A percentile compares a stretch with the other conserved stretches of the same genome.
Conservation (phyloP, 1,140 invertebrate genomes). For the Monochamus saltuarius region DNA sequence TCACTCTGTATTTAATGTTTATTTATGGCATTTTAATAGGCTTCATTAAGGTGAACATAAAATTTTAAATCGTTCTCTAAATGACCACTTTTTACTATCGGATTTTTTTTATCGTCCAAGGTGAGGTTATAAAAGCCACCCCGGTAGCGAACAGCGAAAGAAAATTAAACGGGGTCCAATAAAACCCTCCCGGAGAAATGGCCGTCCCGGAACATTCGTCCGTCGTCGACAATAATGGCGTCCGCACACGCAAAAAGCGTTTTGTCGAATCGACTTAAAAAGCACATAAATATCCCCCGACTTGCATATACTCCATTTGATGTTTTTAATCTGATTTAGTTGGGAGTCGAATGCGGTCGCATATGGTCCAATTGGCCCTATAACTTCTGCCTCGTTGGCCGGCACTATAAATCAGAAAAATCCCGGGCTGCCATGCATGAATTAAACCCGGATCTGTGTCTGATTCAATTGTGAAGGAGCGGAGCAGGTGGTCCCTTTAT, state of each 20-base stretch:
- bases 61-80: too few species aligned
- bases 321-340: constrained; percentile 23
- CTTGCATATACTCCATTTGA: constrained; percentile 17
- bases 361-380: constrained; percentile 23
- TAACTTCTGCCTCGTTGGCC: constrained; percentile 20
- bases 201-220: too few species aligned
- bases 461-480: background rate
- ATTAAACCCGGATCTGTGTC: background rate
- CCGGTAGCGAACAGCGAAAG: too few species aligned
- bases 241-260: constrained; percentile 1
- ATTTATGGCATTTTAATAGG: too few species aligned
- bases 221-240: too few species aligned
- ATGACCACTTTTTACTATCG: too few species aligned
- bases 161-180: too few species aligned
- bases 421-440: constrained; percentile 1
- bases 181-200: too few species aligned
- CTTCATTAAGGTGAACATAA: too few species aligned
- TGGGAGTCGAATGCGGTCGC: constrained; percentile 15
- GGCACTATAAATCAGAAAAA: constrained; percentile 10
- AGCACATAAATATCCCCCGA: constrained; percentile 19
- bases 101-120: too few species aligned
- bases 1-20: too few species aligned
- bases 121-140: too few species aligned
- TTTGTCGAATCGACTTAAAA: constrained; percentile 14
- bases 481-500: background rate